These are phyloP conservation scores for Lithophane ornitopus DNA, from an alignment of 2,888 invertebrate species.

Conservation along the genomic window DNA sequence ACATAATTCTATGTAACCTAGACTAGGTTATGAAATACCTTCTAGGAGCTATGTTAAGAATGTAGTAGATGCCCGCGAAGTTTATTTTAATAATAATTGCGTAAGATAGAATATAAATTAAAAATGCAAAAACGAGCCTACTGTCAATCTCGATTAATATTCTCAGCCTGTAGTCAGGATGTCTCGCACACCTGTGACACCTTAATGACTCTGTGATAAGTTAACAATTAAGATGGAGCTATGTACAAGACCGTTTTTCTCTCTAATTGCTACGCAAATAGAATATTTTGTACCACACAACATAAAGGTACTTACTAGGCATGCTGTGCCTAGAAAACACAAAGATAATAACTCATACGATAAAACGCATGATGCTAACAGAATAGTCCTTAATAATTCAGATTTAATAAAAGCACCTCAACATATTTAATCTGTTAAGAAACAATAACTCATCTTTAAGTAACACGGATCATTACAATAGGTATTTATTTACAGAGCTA, in stretches of 20 bases:
- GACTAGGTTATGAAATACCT: not conserved
- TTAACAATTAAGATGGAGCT: conserved; percentile 58
- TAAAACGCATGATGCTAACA: conserved; percentile 15
- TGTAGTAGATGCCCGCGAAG: not conserved
- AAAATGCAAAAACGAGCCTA: conserved; percentile 46
- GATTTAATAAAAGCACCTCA: conserved; percentile 33
- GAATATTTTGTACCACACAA: conserved; percentile 42
- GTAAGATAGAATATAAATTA: conserved; percentile 40
- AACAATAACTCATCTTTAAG: conserved; percentile 52
- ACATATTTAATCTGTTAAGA: conserved; percentile 40
- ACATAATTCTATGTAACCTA: not conserved
- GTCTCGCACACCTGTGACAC: conserved; percentile 62
- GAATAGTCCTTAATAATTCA: conserved; percentile 14
- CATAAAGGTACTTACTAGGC: conserved; percentile 10
- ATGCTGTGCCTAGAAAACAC: conserved; percentile 1
- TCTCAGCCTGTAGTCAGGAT: conserved; percentile 59
- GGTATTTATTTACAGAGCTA: conserved; percentile 58
- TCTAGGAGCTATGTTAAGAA: not conserved
- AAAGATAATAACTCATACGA: conserved; percentile 8
- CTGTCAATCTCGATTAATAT: conserved; percentile 61
- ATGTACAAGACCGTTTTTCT: conserved; percentile 48
- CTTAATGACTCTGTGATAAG: conserved; percentile 59
- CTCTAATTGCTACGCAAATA: conserved; percentile 57
- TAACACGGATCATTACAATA: conserved; percentile 54
- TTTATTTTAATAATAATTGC: conserved; percentile 39